Evolutionary conservation across 2,888 invertebrate species (phyloP), one percentile per base, ranked within the genome.

Genomic region (Beris morrisii): DNA sequence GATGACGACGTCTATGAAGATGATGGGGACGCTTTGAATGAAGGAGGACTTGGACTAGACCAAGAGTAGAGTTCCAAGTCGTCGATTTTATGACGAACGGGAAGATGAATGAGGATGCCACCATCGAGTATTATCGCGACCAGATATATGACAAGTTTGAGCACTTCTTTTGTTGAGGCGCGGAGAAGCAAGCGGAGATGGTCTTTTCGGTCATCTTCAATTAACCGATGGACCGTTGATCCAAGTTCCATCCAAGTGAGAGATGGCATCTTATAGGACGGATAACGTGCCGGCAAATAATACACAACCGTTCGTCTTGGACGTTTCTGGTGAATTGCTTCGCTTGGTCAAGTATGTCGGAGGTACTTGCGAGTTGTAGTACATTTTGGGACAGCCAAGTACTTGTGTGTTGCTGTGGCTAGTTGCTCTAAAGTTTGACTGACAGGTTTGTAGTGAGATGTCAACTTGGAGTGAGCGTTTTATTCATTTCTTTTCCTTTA

Each of bases 371-470:
- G 7, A 38, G 38, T 9, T 38, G 38, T 38, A 38, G 38, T 38
- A 38, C 38, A 9, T 38, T 38, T 38, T 38, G 6, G 48, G 13
- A 48, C 12, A 15, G 13, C 5, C 11, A 6, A 48, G 48, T 15
- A 48, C 48, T 15, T 15, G 48, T 15, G 15, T 58, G 58, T 44
- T 58, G 30, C 45, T 22, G 22, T 22, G 22, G 22, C 22, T 22
- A 22, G 22, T 22, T 22, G 22, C 1, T 22, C 22, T 22, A 22
- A 22, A 30, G 11, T 58, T 58, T 58, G 58, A 58, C 45, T 58
- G 58, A 58, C 58, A 45, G 22, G 45, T 45, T 22, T 45, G 45
- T 45, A 58, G 58, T 58, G 45, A 58, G 58, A 58, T 45, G 58
- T 58, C 58, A 58, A 58, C 45, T 58, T 58, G 28, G 45, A 58